Base-by-base conservation (phyloP, 2,888 invertebrate genomes). In the Nemotelus pantherinus region DNA sequence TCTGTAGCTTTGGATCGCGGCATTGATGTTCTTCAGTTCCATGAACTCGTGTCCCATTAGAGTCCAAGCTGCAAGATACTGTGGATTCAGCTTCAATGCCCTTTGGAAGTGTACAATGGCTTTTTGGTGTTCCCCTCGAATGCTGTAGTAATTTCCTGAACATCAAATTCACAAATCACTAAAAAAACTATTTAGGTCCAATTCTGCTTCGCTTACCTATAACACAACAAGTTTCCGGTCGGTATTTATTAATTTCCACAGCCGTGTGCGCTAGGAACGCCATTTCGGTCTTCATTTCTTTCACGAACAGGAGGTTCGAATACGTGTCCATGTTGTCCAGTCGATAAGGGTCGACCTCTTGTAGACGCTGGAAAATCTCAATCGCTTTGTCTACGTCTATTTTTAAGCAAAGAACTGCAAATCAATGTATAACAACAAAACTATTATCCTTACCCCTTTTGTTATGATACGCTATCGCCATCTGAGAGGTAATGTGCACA, bases 31-130 rank as follows among this genome's bases (percentile, higher is more conserved):
- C 87, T 99, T 99, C 88, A 99, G 91, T 88, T 99, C 99, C 93
- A 99, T 97, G 86, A 95, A 99, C 87, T 99, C 99, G 85, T 99
- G 99, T 0, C 99, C 99, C 92, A 99, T 96, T 63, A 99, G 89
- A 2, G 98, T 98, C 98, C 98, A 99, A 0, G 97, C 98, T 0
- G 97, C 95, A 68, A 97, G 88, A 86, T 98, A 98, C 83, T 95
- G 94, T 0, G 98, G 97, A 88, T 98, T 97, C 4, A 99, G 88
- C 85, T 96, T 95, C 25, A 99, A 87, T 0, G 98, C 98, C 82
- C 98, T 90, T 86, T 98, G 97, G 85, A 99, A 98, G 87, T 98
- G 98, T 82, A 96, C 89, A 7, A 98, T 96, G n/a, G 99, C 98
- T 87, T 98, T 98, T 84, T 97, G 96, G 88, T 99, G 99, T 86